phyloP scores from a whole-genome alignment of 1,140 invertebrate genomes.

The Medauroidea extradentata region DNA sequence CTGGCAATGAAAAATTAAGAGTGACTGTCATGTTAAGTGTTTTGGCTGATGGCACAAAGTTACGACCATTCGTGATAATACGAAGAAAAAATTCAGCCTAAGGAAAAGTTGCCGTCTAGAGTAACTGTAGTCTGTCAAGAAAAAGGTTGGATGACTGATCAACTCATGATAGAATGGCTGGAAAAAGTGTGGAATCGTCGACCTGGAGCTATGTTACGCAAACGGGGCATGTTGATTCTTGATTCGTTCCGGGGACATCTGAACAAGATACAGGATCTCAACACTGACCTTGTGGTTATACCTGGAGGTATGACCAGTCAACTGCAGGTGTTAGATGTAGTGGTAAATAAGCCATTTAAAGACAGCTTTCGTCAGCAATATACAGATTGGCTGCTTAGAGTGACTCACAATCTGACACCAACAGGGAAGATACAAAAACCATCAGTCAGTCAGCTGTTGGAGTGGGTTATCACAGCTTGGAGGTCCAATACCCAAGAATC shows the following conservation, averaged over 20 bases:
- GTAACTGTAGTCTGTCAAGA: constrained; percentile 11
- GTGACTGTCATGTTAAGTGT: constrained; percentile 8
- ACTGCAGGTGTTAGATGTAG: no score
- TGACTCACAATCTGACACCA: no score
- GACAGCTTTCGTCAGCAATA: no score
- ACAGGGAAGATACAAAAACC: no score
- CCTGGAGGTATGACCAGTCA: constrained; percentile 26
- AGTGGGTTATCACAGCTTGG: no score
- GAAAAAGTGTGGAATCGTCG: constrained; percentile 13
- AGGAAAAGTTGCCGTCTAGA: constrained; percentile 6
- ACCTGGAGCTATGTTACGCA: constrained; percentile 10
- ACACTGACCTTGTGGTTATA: constrained; percentile 18
- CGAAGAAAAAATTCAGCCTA: constrained; percentile 13
- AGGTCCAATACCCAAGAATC: no score
- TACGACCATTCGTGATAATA: constrained; percentile 11
- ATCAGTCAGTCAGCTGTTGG: no score
- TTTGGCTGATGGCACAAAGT: constrained; percentile 11
- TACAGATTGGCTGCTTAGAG: no score
- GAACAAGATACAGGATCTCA: not conserved
- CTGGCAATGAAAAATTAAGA: constrained; percentile 10
- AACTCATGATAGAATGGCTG: constrained; percentile 14
- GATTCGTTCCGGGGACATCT: constrained; percentile 12
- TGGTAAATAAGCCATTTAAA: no score
- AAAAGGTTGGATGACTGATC: constrained; percentile 17
- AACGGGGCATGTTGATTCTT: constrained; percentile 2